Conservation (phyloP, 2,797 vertebrate genomes). For the Lacerta bilineata region DNA sequence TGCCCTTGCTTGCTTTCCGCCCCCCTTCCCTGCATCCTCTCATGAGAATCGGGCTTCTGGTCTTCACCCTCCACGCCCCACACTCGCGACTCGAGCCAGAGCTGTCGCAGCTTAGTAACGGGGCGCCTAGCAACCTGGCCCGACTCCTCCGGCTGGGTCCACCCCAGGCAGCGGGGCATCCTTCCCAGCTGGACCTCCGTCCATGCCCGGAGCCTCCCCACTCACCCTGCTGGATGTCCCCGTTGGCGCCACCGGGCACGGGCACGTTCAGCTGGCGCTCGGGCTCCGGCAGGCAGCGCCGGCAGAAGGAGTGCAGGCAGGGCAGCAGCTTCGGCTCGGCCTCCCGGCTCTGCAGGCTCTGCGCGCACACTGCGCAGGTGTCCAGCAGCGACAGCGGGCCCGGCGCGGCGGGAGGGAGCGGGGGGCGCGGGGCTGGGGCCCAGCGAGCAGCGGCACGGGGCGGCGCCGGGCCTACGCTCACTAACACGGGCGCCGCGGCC, state of each 20-base stretch:
- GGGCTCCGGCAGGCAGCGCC: conserved; percentile 94
- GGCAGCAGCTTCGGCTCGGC: conserved; percentile 97
- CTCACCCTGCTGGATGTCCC: conserved; percentile 95
- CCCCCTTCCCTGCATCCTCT: not conserved
- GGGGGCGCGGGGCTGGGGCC: conserved; percentile 66
- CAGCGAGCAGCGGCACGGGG: conserved; percentile 73
- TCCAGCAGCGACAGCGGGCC: conserved; percentile 91
- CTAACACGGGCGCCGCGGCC: conserved; percentile 64
- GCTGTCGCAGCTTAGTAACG: not conserved
- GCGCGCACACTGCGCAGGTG: conserved; percentile 96
- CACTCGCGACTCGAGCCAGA: not conserved
- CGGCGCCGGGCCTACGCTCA: conserved; percentile 68
- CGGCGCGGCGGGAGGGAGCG: conserved; percentile 73
- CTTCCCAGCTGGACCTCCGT: not conserved
- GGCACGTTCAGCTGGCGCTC: conserved; percentile 93
- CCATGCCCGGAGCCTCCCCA: too few relatives aligned
- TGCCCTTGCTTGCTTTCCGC: not conserved
- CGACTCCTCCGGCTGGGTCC: not conserved
- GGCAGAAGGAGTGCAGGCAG: conserved; percentile 96
- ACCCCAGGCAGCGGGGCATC: not conserved
- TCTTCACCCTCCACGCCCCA: not conserved
- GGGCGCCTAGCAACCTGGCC: not conserved
- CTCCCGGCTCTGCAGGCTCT: conserved; percentile 94
- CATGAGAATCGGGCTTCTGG: not conserved
- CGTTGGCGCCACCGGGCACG: conserved; percentile 91